Evolutionary conservation across 2,888 invertebrate species (phyloP).

Genomic region (Spilarctia lutea): DNA sequence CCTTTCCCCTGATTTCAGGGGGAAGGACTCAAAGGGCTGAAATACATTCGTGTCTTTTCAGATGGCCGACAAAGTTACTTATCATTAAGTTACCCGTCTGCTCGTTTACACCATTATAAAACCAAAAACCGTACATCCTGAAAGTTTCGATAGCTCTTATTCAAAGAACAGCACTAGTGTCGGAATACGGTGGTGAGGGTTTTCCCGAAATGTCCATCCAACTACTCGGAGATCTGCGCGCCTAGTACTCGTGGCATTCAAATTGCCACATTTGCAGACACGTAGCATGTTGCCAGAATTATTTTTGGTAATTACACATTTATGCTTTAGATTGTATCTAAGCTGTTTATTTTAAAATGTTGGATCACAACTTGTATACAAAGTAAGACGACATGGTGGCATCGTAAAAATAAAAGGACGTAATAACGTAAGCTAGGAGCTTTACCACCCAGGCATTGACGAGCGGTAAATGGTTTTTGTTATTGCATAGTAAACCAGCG

Average conservation of each 20-base stretch:
- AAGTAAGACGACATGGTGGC: constrained; percentile 35
- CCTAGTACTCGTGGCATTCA: constrained; percentile 61
- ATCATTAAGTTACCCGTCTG: no score
- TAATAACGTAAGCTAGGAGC: constrained; percentile 30
- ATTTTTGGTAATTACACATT: not conserved
- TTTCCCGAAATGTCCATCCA: constrained; percentile 62
- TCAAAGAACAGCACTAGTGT: constrained; percentile 36
- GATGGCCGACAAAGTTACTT: no score
- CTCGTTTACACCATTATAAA: no score
- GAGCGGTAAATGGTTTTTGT: constrained; percentile 26
- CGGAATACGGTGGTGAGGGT: constrained; percentile 49
- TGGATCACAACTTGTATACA: constrained; percentile 18
- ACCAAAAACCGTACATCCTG: no score
- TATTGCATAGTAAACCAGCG: constrained; percentile 12
- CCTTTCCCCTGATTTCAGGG: no score
- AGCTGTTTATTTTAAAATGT: constrained; percentile 33
- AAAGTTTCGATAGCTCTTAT: not conserved
- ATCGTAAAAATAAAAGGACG: constrained; percentile 41
- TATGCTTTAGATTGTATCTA: not conserved
- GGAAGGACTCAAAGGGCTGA: no score
- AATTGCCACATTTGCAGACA: constrained; percentile 71
- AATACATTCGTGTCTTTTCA: no score
- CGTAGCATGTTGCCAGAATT: no score
- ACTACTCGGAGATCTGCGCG: constrained; percentile 52
- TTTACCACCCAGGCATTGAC: constrained; percentile 19